Evolutionary conservation across 1,140 invertebrate species (phyloP).

Genomic region (Lethocerus indicus): DNA sequence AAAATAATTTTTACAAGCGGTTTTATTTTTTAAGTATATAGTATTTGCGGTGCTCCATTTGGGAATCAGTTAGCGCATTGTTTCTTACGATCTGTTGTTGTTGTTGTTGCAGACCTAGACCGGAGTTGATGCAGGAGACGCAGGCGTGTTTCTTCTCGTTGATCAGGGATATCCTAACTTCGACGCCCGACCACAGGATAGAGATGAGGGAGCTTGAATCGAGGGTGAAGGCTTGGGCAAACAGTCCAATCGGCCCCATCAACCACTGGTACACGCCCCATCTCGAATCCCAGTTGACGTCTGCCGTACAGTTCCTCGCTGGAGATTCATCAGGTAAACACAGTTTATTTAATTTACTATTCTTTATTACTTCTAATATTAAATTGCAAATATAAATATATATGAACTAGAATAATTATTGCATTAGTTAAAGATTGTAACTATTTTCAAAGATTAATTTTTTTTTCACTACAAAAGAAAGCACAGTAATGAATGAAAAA

Average conservation of each 20-base stretch:
- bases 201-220: constrained; percentile 53
- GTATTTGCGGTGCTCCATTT: too few species aligned
- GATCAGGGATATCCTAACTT: constrained; percentile 62
- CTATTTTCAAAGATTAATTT: too few species aligned
- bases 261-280: constrained; percentile 55
- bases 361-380: background rate
- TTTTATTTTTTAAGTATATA: too few species aligned
- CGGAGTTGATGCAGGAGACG: constrained; percentile 47
- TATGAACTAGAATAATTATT: too few species aligned
- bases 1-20: too few species aligned
- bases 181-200: constrained; percentile 64
- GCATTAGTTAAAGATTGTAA: too few species aligned
- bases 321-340: constrained; percentile 54
- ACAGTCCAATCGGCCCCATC: constrained; percentile 59
- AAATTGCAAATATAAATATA: too few species aligned
- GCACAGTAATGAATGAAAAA: too few species aligned
- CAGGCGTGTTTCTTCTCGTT: constrained; percentile 69
- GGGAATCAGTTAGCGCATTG: background rate
- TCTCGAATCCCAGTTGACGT: constrained; percentile 58
- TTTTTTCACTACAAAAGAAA: too few species aligned
- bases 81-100: background rate
- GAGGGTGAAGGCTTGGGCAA: constrained; percentile 58
- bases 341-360: background rate
- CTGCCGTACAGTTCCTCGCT: constrained; percentile 71
- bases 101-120: constrained; percentile 17